Evolutionary conservation across 2,797 vertebrate genomes (phyloP).

Genomic region (Coluber constrictor): DNA sequence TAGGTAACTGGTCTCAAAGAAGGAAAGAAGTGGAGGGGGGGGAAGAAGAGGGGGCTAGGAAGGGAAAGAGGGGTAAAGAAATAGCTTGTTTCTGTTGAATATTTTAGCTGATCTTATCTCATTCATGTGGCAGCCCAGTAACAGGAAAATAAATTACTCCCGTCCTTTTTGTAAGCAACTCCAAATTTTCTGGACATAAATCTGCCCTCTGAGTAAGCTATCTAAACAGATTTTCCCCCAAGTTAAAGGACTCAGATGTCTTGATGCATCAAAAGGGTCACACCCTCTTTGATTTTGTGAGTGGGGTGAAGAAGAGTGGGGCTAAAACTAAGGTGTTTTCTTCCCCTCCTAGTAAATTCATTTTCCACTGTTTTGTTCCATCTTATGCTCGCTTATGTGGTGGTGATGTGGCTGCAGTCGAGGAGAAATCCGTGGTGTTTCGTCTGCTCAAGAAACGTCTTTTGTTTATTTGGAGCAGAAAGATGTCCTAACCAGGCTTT

Average conservation of each 20-base stretch:
- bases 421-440: conserved; percentile 6
- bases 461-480: conserved; percentile 12
- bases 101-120: conserved; percentile 83
- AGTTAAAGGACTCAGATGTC: conserved; percentile 72
- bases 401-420: conserved; percentile 37
- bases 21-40: conserved; percentile 57
- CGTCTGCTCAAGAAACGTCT: not conserved
- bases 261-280: conserved; percentile 72
- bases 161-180: conserved; percentile 81
- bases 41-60: not conserved
- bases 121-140: conserved; percentile 80
- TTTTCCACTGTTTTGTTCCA: conserved; percentile 74
- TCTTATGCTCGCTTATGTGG: conserved; percentile 38
- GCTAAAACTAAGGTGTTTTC: conserved; percentile 3
- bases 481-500: conserved; percentile 34
- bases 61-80: conserved; percentile 15
- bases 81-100: conserved; percentile 79
- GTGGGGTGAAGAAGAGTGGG: conserved; percentile 55
- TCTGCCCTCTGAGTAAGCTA: conserved; percentile 77
- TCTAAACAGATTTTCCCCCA: conserved; percentile 73
- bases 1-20: conserved; percentile 84
- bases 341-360: conserved; percentile 69
- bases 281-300: conserved; percentile 69
- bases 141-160: conserved; percentile 87
- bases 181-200: conserved; percentile 83